phyloP scores from a whole-genome alignment of 92 coral and sea anemone species.

The Virgularia gustaviana region DNA sequence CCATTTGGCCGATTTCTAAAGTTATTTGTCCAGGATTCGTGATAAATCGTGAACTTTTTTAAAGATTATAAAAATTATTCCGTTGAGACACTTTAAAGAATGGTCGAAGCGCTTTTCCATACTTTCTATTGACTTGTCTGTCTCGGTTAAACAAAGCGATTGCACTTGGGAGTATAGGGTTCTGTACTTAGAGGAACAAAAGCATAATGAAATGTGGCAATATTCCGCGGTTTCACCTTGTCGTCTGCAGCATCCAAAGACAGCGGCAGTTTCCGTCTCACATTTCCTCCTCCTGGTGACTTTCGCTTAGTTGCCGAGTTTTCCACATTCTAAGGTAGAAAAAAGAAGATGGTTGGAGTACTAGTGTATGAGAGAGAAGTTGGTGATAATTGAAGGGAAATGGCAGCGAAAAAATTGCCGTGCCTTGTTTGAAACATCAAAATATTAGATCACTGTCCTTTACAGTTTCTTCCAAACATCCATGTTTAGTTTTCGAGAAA shows the following conservation, averaged over 20 bases:
- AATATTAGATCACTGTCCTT: not conserved
- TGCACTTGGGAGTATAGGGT: not conserved
- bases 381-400: not conserved
- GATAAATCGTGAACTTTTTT: no score
- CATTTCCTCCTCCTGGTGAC: constrained; percentile 66
- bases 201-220: no score
- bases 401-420: no score
- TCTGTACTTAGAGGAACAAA: no score
- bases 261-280: constrained; percentile 90
- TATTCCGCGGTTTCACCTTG: no score
- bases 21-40: no score
- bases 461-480: not conserved
- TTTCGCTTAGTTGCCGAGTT: constrained; percentile 31
- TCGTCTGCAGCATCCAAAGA: constrained; percentile 75
- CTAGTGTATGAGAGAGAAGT: not conserved
- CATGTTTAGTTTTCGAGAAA: not conserved
- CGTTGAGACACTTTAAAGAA: no score
- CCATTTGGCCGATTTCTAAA: no score
- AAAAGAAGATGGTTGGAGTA: not conserved
- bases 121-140: no score
- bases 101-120: no score
- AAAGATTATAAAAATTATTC: no score
- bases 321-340: constrained; percentile 1
- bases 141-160: not conserved
- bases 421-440: no score